Base-by-base conservation (phyloP, 2,113 vertebrate species). In the Mus spicilegus region DNA sequence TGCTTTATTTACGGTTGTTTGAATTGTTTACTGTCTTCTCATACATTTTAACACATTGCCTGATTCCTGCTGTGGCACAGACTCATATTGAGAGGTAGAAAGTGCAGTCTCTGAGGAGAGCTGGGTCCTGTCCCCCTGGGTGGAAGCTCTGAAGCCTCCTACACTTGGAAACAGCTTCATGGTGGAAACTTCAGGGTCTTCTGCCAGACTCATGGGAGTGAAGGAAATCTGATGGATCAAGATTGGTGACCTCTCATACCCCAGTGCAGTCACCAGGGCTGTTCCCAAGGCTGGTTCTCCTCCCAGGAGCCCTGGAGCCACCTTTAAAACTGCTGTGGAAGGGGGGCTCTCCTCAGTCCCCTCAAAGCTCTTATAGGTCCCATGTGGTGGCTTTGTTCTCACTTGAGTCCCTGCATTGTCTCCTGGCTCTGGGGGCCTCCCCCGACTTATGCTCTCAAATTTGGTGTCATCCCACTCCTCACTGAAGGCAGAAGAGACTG, bases 381-480 rank as follows among this genome's bases (percentile, higher is more conserved):
- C 63, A 92, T 94, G 89, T 3, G 87, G 95, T 54, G 76, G 0
- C 1, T 97, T 97, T 5, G 95, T 94, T 77, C 97, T 96, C 73
- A 80, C 72, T 0, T 49, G 95, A 63, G 26, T 28, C 58, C 63
- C 58, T 84, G 56, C n/a, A 51, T 46, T 88, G 46, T 94, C 95
- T 96, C 72, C 28, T 9, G 0, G 82, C 36, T 93, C 4, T 0
- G 1, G 0, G 2, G 87, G 91, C 39, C 42, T 93, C 14, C 82
- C 92, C 86, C 67, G 97, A 78, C 46, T 97, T 69, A 81, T 0
- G 0, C 51, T 87, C 24, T 94, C 96, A 20, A 95, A 46, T 87
- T 98, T 99, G 56, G 98, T 99, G 96, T 99, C 99, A 95, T 99
- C 98, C 99, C 99, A 99, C 46, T 98, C 98, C 49, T 97, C 98